Base-by-base conservation (phyloP, 92 coral and sea anemone species). In the Palythoa grandiflora region DNA sequence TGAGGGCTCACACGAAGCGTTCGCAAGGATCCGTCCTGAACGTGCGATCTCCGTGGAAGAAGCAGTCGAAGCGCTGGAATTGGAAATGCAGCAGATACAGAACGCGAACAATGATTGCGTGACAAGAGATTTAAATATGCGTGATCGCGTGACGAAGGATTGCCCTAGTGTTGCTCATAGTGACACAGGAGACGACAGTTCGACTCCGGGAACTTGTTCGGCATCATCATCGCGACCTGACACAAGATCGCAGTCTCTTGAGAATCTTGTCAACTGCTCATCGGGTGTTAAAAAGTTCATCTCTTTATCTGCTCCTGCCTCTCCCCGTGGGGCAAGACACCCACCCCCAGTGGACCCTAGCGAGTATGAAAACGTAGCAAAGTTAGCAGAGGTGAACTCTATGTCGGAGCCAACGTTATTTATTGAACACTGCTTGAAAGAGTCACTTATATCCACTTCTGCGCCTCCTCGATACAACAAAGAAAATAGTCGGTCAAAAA, bases 311-410 rank as follows among this genome's bases (percentile, higher is more conserved):
- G 99, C 99, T 54, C 99, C 99, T n/a, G 90, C 99, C 68, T 95
- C 99, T 86, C 99, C 99, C 14, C 94, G 98, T 88, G 99, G 99
- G 88, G 96, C 93, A 71, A 91, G 96, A 84, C 99, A 95, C 78
- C 84, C 94, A 28, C 93, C 89, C 78, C 92, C 96, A 12, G 88
- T 96, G 72, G 92, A 84, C 79, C 84, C 91, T 40, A 73, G 84
- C 44, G 91, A 91, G 38, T 88, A 85, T 38, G 98, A 95, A 37
- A 88, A 75, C 17, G 86, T 83, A 40, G 93, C 88, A 38, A 89
- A 83, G 68, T 61, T 95, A 63, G 84, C 90, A 20, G 70, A 92
- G 4, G 86, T 83, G 61, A 93, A 93, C 68, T 95, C 95, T 38
- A 88, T 96, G 91, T 96, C 99, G 16, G 99, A 97, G 74, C 99